A percentile compares a stretch with the other conserved stretches of the same genome.
These are phyloP conservation scores for Antedon mediterranea DNA, from an alignment of 53 echinoderm and acorn worm species.

Conservation along the genomic window DNA sequence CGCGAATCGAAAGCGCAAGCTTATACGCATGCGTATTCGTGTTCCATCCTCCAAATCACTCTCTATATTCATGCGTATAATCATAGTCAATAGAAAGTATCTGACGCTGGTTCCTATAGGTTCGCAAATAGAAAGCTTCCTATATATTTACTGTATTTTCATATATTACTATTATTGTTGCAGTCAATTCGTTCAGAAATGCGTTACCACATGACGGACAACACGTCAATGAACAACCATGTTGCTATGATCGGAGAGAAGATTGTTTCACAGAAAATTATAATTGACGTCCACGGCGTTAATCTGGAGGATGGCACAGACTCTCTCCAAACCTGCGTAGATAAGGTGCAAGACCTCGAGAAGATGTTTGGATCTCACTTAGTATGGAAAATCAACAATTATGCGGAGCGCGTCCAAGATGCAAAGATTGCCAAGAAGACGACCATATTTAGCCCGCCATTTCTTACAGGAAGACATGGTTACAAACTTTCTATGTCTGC, in stretches of 20 bases:
- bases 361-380: slow-evolving; percentile 93
- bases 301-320: slow-evolving; percentile 54
- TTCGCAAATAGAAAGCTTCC: too few relatives aligned
- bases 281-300: slow-evolving; percentile 35
- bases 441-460: slow-evolving; percentile 95
- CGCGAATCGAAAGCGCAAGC: too few relatives aligned
- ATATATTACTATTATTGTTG: not conserved
- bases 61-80: too few relatives aligned
- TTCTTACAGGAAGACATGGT: slow-evolving; percentile 84
- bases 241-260: slow-evolving; percentile 43
- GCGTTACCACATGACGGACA: slow-evolving; percentile 75
- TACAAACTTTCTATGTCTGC: slow-evolving; percentile 80
- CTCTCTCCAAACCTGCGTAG: slow-evolving; percentile 55
- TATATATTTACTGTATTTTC: too few relatives aligned
- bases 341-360: slow-evolving; percentile 88
- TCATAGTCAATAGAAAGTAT: too few relatives aligned
- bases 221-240: slow-evolving; percentile 48
- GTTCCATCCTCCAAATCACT: too few relatives aligned
- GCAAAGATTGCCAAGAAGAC: slow-evolving; percentile 84
- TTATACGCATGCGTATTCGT: too few relatives aligned
- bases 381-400: slow-evolving; percentile 88
- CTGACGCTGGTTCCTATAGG: too few relatives aligned
- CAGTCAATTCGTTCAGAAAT: slow-evolving; percentile 81
- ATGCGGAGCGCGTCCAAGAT: slow-evolving; percentile 86
- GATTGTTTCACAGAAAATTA: slow-evolving; percentile 33